phyloP scores from a whole-genome alignment of 1,140 invertebrate genomes.

The Stegodyphus dumicola region DNA sequence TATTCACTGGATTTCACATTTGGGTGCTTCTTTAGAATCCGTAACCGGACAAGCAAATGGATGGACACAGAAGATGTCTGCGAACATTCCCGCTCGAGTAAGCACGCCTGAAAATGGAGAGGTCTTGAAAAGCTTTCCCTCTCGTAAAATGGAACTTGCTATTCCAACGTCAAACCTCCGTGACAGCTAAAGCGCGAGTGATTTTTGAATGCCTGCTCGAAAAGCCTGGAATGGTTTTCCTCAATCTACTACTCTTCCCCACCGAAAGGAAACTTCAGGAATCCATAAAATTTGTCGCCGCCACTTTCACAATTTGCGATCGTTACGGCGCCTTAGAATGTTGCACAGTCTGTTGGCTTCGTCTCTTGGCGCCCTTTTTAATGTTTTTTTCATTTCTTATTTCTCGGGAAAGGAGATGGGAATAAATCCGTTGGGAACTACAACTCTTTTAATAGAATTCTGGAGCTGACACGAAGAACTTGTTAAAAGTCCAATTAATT shows the following conservation, averaged over 20 bases:
- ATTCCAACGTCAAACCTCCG: neutral
- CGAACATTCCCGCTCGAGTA: neutral
- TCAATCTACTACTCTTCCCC: neutral
- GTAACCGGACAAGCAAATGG: too few relatives aligned
- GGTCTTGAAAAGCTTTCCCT: neutral
- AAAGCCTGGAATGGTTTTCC: neutral
- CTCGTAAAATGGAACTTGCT: neutral
- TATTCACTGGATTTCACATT: neutral
- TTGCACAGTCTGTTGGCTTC: slow-evolving; percentile 29
- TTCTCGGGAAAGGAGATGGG: neutral
- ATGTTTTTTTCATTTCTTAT: neutral
- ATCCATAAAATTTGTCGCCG: slow-evolving; percentile 43
- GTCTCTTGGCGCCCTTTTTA: neutral
- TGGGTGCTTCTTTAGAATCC: too few relatives aligned
- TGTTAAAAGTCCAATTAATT: too few relatives aligned
- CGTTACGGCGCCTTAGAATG: slow-evolving; percentile 41
- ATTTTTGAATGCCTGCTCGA: slow-evolving; percentile 1
- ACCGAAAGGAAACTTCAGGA: slow-evolving; percentile 11
- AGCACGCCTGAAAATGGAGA: neutral
- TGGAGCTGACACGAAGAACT: too few relatives aligned
- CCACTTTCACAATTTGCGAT: slow-evolving; percentile 28
- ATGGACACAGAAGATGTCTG: too few relatives aligned
- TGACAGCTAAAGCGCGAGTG: slow-evolving; percentile 26
- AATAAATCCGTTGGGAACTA: too few relatives aligned
- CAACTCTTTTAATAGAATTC: too few relatives aligned